These are phyloP conservation scores for Drosophila trapezifrons DNA, from an alignment of 1,140 invertebrate genomes.

Conservation along the genomic window DNA sequence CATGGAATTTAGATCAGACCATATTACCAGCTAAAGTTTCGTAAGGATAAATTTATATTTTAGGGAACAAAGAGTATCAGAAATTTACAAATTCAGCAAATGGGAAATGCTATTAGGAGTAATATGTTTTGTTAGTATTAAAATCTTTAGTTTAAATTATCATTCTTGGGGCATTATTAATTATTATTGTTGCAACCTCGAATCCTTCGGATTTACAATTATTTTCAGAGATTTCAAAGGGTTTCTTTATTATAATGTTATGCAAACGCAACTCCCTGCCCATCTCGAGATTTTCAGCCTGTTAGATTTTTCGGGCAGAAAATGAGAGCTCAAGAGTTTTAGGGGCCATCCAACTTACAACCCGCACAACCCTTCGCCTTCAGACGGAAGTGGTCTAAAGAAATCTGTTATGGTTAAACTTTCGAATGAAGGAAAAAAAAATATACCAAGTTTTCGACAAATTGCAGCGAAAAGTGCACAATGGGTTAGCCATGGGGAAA, in stretches of 20 bases:
- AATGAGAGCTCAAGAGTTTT: slow-evolving; percentile 36
- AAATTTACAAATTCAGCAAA: not conserved
- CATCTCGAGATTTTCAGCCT: slow-evolving; percentile 9
- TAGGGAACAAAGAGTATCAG: not conserved
- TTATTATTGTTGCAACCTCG: not conserved
- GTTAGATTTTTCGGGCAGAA: slow-evolving; percentile 18
- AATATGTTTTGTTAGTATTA: no score
- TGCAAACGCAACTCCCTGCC: not conserved
- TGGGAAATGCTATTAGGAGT: no score
- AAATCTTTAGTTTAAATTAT: no score
- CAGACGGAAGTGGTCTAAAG: slow-evolving; percentile 48
- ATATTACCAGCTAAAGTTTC: not conserved
- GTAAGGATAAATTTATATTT: not conserved
- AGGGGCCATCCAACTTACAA: slow-evolving; percentile 9
- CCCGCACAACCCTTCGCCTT: not conserved
- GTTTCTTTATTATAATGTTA: not conserved
- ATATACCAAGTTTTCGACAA: slow-evolving; percentile 65
- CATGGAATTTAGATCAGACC: slow-evolving; percentile 8
- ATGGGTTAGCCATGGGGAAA: slow-evolving; percentile 64
- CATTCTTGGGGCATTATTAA: no score
- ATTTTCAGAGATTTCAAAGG: not conserved
- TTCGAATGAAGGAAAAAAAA: slow-evolving; percentile 43
- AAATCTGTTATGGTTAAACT: slow-evolving; percentile 78
- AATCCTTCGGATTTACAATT: not conserved
- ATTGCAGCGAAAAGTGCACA: slow-evolving; percentile 78